phyloP scores from a whole-genome alignment of 2,888 invertebrate genomes.

The Romanomermis culicivorax region DNA sequence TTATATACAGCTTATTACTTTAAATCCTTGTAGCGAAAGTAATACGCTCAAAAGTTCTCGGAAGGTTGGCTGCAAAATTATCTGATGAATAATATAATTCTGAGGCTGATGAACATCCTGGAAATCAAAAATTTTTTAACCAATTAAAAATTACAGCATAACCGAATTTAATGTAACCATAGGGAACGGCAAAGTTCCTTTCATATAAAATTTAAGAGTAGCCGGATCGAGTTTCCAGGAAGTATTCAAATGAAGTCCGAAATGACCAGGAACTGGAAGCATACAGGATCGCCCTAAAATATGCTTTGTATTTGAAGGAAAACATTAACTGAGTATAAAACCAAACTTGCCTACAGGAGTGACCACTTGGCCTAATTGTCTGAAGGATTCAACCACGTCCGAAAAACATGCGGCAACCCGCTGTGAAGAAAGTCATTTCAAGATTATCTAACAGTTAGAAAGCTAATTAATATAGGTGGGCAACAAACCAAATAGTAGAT shows the following conservation, averaged over 20 bases:
- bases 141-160: neutral
- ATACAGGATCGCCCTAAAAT: constrained; percentile 49
- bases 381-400: constrained; percentile 73
- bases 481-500: no score
- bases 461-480: no score
- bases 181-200: constrained; percentile 64
- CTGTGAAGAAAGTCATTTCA: constrained; percentile 35
- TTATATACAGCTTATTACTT: no score
- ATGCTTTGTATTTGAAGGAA: neutral
- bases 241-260: constrained; percentile 58
- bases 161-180: constrained; percentile 31
- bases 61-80: constrained; percentile 6
- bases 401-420: constrained; percentile 63
- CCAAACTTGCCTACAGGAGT: constrained; percentile 50
- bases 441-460: constrained; percentile 1
- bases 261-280: constrained; percentile 65
- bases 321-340: no score
- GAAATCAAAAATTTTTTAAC: neutral
- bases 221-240: constrained; percentile 77
- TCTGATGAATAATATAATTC: constrained; percentile 5
- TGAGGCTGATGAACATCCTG: constrained; percentile 7
- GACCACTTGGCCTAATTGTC: constrained; percentile 81
- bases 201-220: constrained; percentile 48
- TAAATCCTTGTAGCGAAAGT: neutral
- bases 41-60: neutral